A percentile compares a stretch with the other conserved stretches of the same genome.
Evolutionary conservation across 2,888 invertebrate genomes (phyloP).

Genomic region (Agrochola litura): DNA sequence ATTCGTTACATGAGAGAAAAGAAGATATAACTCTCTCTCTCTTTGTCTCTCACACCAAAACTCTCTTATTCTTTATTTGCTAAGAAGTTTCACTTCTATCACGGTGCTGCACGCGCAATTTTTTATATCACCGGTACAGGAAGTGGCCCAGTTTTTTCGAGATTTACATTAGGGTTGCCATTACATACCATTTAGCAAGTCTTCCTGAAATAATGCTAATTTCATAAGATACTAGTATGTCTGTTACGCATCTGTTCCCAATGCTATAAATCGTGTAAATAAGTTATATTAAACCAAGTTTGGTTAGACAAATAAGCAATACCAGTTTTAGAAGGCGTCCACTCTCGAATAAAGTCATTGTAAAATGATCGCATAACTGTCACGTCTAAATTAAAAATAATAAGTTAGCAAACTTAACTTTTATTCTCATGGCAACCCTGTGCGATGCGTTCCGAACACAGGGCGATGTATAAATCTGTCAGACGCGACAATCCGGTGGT

Average conservation of each 20-base stretch:
- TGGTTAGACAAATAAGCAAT: background rate
- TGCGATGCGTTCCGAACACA: slow-evolving; percentile 50
- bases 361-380: background rate
- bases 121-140: no score
- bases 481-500: slow-evolving; percentile 59
- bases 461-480: slow-evolving; percentile 63
- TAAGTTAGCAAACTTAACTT: background rate
- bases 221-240: background rate
- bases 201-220: background rate
- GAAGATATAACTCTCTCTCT: no score
- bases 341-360: background rate
- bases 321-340: background rate
- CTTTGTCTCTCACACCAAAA: no score
- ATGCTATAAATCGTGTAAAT: background rate
- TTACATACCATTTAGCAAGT: no score
- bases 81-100: no score
- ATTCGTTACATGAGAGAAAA: no score
- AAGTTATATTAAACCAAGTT: background rate
- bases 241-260: background rate
- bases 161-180: background rate
- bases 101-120: no score
- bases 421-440: slow-evolving; percentile 51
- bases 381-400: background rate
- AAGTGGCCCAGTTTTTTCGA: background rate
- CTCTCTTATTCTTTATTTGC: no score